A percentile compares a stretch with the other conserved stretches of the same genome.
Evolutionary conservation across 1,140 invertebrate genomes (phyloP).

Genomic region (Leptopilina clavipes): DNA sequence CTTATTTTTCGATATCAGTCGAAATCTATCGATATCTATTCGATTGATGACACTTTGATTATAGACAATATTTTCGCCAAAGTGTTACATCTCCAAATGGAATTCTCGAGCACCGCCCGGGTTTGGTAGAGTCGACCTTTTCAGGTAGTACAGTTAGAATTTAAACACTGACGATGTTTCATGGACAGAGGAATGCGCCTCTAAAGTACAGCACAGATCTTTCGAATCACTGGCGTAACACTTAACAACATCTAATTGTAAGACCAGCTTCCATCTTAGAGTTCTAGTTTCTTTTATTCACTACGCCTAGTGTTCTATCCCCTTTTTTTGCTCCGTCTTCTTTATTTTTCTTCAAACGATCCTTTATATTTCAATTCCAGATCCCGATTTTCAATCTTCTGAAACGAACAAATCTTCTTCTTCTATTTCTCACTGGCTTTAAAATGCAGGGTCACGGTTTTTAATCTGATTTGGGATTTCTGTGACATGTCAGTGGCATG

Average conservation of each 20-base stretch:
- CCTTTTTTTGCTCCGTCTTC: not conserved
- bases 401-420: not conserved
- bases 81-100: slow-evolving; percentile 23
- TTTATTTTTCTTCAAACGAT: not conserved
- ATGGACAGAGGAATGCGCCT: slow-evolving; percentile 2
- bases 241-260: slow-evolving; percentile 18
- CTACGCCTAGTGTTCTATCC: too few relatives aligned
- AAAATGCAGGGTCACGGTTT: not conserved
- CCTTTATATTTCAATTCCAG: slow-evolving; percentile 8
- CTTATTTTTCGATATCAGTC: too few relatives aligned
- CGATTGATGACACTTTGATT: too few relatives aligned
- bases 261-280: slow-evolving; percentile 25
- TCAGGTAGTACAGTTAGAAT: slow-evolving; percentile 34
- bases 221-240: slow-evolving; percentile 22
- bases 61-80: slow-evolving; percentile 16
- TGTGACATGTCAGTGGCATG: slow-evolving; percentile 14
- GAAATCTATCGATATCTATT: not conserved
- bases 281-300: slow-evolving; percentile 2
- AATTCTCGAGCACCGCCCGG: not conserved
- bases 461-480: not conserved
- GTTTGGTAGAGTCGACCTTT: slow-evolving; percentile 6
- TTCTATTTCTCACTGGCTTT: slow-evolving; percentile 3
- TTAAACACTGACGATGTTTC: not conserved
- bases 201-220: not conserved
- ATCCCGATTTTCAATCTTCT: not conserved